Evolutionary conservation across 2,888 invertebrate species (phyloP), one percentile per base, ranked within the genome.

Genomic region (Paralinhomoeus sp.): DNA sequence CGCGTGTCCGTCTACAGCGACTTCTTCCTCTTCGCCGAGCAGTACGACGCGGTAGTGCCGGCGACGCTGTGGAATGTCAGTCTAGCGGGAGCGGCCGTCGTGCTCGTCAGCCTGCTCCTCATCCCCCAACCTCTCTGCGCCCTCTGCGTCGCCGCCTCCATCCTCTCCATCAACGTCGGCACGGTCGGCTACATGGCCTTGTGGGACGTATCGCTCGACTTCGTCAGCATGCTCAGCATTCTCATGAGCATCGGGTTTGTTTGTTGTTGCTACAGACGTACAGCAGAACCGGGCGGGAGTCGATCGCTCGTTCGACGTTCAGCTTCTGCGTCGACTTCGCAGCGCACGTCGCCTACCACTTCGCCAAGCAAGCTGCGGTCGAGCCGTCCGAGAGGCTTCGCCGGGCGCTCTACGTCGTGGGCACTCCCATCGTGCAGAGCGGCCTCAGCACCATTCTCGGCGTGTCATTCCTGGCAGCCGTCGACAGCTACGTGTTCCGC

Each of bases 131-230:
- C 83, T 3, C 67, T 83, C 13, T 85, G 85, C 63, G 80, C 82
- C 1, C 67, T 89, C 5, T 89, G 87, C 85, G 85, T 89, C 1
- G 84, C 85, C 2, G 80, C 87, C 62, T 82, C 83, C 56, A 85
- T 87, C 46, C 76, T 87, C 45, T 85, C 85, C 12, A 87, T 89
- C 53, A 87, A 87, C 65, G 67, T 78, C 15, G 87, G 89, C 1
- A 87, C 89, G 1, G 78, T 84, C 1, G 87, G 87, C 5, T 87
- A 85, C 46, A 89, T 89, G 87, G 79, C 85, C 0, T 70, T 87
- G 34, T 89, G 87, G 87, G 77, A 78, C 53, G 85, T 89, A 12
- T 82, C 83, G 58, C 70, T 89, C 39, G 60, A 60, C 45, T 60
- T 60, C 2, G 85, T 89, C 55, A 85, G 85, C 1, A 87, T 89